Percentiles rank a stretch among this genome's conserved stretches.
These are phyloP conservation scores for Nestor notabilis DNA, from an alignment of 2,113 vertebrate species.

Conservation along the genomic window DNA sequence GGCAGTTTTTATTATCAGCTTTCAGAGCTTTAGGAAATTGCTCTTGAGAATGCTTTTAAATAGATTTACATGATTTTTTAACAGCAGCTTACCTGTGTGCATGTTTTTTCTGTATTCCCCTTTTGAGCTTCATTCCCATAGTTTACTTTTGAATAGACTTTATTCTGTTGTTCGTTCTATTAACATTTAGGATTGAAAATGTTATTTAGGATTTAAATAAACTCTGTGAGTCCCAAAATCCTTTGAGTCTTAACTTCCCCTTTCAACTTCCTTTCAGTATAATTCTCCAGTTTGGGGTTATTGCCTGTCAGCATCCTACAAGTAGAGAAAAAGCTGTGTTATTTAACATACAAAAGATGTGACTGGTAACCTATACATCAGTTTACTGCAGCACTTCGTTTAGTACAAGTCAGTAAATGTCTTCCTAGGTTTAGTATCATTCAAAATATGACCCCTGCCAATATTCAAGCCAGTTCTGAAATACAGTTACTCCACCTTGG, in stretches of 20 bases:
- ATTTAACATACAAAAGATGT: neutral
- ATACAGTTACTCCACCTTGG: neutral
- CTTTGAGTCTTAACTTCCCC: neutral
- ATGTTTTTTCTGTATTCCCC: neutral
- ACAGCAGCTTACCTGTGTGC: neutral
- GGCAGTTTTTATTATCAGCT: neutral
- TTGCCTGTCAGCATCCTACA: neutral
- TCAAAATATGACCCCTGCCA: neutral
- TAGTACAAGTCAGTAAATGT: neutral
- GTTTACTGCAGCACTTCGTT: neutral
- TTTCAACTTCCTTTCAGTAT: neutral
- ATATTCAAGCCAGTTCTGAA: neutral
- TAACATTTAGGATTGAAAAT: neutral
- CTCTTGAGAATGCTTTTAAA: neutral
- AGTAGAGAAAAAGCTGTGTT: neutral
- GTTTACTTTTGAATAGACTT: neutral
- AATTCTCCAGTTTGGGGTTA: neutral
- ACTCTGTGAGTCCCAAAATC: neutral
- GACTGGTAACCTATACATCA: neutral
- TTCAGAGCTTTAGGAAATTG: neutral
- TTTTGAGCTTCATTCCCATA: neutral
- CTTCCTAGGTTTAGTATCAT: neutral
- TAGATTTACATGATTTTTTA: neutral
- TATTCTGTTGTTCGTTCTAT: neutral
- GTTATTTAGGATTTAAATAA: neutral